Evolutionary conservation across 2,797 vertebrate genomes (phyloP).

Genomic region (Lepilemur septentrionalis): DNA sequence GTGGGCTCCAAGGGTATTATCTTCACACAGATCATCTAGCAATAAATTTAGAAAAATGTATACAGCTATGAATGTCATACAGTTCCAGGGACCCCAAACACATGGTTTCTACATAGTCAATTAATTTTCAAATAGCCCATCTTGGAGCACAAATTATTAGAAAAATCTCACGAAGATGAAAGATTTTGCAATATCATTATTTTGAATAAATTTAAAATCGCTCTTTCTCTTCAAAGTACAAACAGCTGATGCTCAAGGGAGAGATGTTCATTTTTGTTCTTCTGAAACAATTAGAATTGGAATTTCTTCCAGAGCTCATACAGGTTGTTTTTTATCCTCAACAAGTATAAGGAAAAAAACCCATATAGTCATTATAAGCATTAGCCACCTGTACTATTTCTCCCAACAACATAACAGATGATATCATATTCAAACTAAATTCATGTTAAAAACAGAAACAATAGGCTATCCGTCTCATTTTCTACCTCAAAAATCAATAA

Average conservation of each 20-base stretch:
- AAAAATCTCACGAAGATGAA: constrained; percentile 17
- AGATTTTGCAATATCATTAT: constrained; percentile 49
- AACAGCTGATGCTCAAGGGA: not conserved
- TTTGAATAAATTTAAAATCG: not conserved
- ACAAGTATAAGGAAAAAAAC: too few species aligned
- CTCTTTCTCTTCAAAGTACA: not conserved
- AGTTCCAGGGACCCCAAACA: constrained; percentile 23
- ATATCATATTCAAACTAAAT: not conserved
- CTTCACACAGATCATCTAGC: constrained; percentile 46
- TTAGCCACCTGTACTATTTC: not conserved
- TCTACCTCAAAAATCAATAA: too few species aligned
- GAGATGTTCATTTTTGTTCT: not conserved
- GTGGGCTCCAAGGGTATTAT: constrained; percentile 37
- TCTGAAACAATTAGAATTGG: not conserved
- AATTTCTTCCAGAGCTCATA: not conserved
- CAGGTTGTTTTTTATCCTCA: too few species aligned
- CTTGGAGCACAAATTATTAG: constrained; percentile 27
- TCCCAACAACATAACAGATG: not conserved
- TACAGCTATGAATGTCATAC: constrained; percentile 29
- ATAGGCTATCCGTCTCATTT: too few species aligned
- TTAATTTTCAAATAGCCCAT: constrained; percentile 74
- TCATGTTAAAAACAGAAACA: not conserved
- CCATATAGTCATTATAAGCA: not conserved
- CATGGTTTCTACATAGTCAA: constrained; percentile 60
- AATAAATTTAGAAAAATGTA: constrained; percentile 55